These are phyloP conservation scores for Strigamia crassipes DNA, from an alignment of 2,888 invertebrate genomes.

Conservation along the genomic window DNA sequence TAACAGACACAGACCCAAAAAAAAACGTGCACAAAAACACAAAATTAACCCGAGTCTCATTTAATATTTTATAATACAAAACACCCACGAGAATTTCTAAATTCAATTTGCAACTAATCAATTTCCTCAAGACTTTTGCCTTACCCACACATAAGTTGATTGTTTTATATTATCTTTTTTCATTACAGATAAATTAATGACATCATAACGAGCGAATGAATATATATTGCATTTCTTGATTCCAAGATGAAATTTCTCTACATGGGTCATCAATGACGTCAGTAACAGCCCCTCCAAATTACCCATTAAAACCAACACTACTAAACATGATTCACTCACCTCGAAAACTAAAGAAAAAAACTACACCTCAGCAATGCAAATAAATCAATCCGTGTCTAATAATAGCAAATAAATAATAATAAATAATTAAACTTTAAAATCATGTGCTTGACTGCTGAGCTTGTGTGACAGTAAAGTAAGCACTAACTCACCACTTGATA, in stretches of 20 bases:
- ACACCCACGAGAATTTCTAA: not conserved
- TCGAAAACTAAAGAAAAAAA: not conserved
- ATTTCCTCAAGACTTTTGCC: not conserved
- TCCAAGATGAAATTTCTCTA: not conserved
- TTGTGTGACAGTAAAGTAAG: not conserved
- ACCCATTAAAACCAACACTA: slow-evolving; percentile 21
- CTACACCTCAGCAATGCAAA: not conserved
- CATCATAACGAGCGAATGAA: not conserved
- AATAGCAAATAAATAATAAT: not conserved
- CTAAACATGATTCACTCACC: not conserved
- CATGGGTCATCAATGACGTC: slow-evolving; percentile 19
- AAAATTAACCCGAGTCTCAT: not conserved
- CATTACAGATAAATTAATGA: slow-evolving; percentile 1
- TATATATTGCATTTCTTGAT: not conserved
- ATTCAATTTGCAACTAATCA: not conserved
- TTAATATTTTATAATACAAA: not conserved
- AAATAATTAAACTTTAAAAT: not conserved
- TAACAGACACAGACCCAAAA: too few relatives aligned
- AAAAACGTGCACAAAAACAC: not conserved
- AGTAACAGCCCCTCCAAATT: slow-evolving; percentile 10
- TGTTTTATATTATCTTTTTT: not conserved
- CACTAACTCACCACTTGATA: slow-evolving; percentile 9
- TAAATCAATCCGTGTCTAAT: not conserved
- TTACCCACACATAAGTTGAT: not conserved
- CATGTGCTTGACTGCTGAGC: slow-evolving; percentile 19